A percentile compares a stretch with the other conserved stretches of the same genome.
Evolutionary conservation across 2,888 invertebrate genomes (phyloP).

Genomic region (Sphaerophoria rueppellii): DNA sequence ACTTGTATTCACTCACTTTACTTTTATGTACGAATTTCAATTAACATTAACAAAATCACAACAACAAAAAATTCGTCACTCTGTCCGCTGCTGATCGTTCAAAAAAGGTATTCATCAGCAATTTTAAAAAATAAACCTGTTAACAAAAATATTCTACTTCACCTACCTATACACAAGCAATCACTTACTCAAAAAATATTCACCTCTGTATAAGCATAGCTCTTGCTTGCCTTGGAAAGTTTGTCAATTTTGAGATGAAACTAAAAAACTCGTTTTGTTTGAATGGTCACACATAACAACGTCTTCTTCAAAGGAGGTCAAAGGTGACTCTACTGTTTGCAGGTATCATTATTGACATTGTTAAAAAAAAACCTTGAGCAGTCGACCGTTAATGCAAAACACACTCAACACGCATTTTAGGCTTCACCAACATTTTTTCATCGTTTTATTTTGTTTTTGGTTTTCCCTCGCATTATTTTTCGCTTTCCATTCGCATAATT

Average conservation of each 20-base stretch:
- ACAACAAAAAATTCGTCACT: constrained; percentile 9
- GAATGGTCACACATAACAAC: constrained; percentile 11
- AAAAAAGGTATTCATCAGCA: constrained; percentile 8
- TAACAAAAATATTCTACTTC: constrained; percentile 17
- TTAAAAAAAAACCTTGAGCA: constrained; percentile 7
- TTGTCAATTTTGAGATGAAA: not conserved
- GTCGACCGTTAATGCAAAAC: constrained; percentile 30
- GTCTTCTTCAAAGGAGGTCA: constrained; percentile 30
- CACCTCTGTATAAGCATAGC: not conserved
- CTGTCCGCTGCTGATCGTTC: constrained; percentile 9
- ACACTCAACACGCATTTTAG: constrained; percentile 37
- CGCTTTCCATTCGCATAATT: constrained; percentile 23
- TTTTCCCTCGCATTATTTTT: constrained; percentile 11
- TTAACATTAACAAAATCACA: constrained; percentile 20
- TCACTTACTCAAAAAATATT: not conserved
- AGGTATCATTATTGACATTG: constrained; percentile 5
- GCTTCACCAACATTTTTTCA: not conserved
- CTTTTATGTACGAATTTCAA: constrained; percentile 14
- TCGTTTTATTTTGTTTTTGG: constrained; percentile 1
- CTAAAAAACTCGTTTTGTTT: constrained; percentile 15
- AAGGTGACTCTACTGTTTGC: constrained; percentile 21
- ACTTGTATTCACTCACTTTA: constrained; percentile 22
- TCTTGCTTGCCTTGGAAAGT: constrained; percentile 34
- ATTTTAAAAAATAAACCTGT: constrained; percentile 27
- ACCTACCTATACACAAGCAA: not conserved